Percentiles rank a stretch among this genome's conserved stretches.
Evolutionary conservation across 2,797 vertebrate species (phyloP).

Genomic region (Channallabes apus): DNA sequence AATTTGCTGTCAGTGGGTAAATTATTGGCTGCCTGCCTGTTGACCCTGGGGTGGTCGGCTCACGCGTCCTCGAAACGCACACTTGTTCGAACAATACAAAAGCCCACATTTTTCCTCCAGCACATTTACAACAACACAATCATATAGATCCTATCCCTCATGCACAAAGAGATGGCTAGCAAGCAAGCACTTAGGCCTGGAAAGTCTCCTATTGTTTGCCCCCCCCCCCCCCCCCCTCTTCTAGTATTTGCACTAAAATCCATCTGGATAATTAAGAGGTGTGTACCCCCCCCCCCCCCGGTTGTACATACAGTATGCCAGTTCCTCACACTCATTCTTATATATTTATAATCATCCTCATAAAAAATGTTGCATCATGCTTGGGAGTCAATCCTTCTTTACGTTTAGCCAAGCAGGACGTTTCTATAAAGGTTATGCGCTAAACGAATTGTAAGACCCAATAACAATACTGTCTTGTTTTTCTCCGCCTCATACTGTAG

Average conservation of each 20-base stretch:
- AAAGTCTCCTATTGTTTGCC: constrained; percentile 24
- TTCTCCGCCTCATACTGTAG: neutral
- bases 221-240: neutral
- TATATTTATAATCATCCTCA: neutral
- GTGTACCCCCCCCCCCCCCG: neutral
- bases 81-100: constrained; percentile 42
- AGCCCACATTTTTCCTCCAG: constrained; percentile 23
- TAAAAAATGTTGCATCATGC: constrained; percentile 12
- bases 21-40: constrained; percentile 97
- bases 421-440: constrained; percentile 36
- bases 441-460: neutral
- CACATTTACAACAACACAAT: constrained; percentile 42
- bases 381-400: constrained; percentile 38
- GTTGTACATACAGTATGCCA: neutral
- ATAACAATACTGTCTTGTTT: neutral
- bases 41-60: constrained; percentile 82
- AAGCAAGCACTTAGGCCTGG: constrained; percentile 20
- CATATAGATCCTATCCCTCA: constrained; percentile 38
- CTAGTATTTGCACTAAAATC: constrained; percentile 37
- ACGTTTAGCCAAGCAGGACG: constrained; percentile 19
- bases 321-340: constrained; percentile 2
- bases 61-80: constrained; percentile 72
- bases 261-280: constrained; percentile 33
- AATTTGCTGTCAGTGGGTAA: constrained; percentile 96
- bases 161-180: constrained; percentile 31